These are phyloP conservation scores for Oncorhynchus keta DNA, from an alignment of 2,113 vertebrate species.

Conservation along the genomic window DNA sequence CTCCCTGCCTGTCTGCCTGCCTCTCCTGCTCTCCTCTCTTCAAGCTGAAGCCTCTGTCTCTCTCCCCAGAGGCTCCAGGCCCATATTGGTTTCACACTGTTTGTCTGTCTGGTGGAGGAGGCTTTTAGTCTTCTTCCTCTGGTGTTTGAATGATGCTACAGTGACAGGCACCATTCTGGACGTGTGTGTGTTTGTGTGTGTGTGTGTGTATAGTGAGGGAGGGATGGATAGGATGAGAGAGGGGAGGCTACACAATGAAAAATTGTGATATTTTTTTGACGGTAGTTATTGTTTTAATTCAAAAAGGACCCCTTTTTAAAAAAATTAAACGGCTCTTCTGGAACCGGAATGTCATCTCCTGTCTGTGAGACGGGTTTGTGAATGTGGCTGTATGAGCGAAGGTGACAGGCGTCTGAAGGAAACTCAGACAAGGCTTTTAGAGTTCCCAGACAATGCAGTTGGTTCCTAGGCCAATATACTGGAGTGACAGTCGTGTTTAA, in stretches of 20 bases:
- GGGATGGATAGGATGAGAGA: neutral
- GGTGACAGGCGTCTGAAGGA: slow-evolving; percentile 1
- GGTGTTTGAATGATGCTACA: slow-evolving; percentile 40
- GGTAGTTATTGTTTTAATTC: slow-evolving; percentile 22
- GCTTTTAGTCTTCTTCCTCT: slow-evolving; percentile 37
- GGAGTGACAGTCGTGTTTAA: neutral
- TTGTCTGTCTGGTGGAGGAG: slow-evolving; percentile 35
- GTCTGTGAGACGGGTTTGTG: slow-evolving; percentile 24
- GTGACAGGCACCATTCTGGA: slow-evolving; percentile 41
- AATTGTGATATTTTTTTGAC: slow-evolving; percentile 16
- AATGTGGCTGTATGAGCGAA: slow-evolving; percentile 11
- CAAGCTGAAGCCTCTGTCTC: slow-evolving; percentile 20
- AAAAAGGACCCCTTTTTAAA: slow-evolving; percentile 11
- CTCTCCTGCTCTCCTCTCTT: neutral
- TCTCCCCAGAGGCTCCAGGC: slow-evolving; percentile 5
- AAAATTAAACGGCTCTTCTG: slow-evolving; percentile 11
- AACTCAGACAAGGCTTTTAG: slow-evolving; percentile 3
- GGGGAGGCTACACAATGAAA: neutral
- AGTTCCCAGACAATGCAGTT: neutral
- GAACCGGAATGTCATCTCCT: slow-evolving; percentile 21
- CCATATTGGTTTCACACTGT: slow-evolving; percentile 36
- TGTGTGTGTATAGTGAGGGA: neutral
- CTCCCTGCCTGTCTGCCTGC: neutral
- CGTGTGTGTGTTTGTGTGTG: neutral
- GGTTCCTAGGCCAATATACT: neutral